Base-by-base conservation (phyloP, 2,888 invertebrate genomes). In the Panzeria rudis region DNA sequence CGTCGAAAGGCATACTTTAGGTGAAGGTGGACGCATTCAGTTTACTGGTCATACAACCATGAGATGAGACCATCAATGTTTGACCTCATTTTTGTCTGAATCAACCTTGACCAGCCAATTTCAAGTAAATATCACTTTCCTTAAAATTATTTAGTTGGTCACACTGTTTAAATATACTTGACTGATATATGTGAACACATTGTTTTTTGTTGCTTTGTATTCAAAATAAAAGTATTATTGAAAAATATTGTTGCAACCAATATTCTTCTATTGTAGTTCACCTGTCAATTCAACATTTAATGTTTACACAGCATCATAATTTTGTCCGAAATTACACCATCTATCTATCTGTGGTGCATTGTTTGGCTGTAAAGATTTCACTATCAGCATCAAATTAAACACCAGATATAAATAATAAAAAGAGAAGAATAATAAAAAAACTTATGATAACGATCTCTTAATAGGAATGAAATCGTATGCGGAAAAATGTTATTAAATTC, bases 281-380 rank as follows among this genome's bases (percentile, higher is more conserved):
- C 77, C 83, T 84, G 84, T 84, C 86, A 87, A 44, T 80, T 83
- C 64, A 76, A 69, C 68, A 86, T 82, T 86, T 86, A 79, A 81
- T 78, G 83, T 78, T 54, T 71, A 59, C 61, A 75, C 75, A 77
- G 72, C 50, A 71, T 73, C 76, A 86, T 87, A 76, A 85, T 84
- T 85, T 87, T 79, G 69, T 69, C 52, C 61, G 50, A 20, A 5
- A 20, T 50, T 17, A 17, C n/a, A 84, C n/a, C 29, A 2, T 4
- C 29, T 41, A 8, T 61, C 15, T 47, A 59, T 75, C 8, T 62
- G 29, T 62, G 8, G 17, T 8, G 13, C 15, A 15, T 66, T 25
- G 35, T 71, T 64, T 71, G 47, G 23, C 56, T 59, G 35, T 20
- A 59, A 20, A 69, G 75, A 83, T 83, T 83, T 83, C 69, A 77